Base-by-base conservation (phyloP, 2,797 vertebrate genomes). In the Enteromius viviparus region DNA sequence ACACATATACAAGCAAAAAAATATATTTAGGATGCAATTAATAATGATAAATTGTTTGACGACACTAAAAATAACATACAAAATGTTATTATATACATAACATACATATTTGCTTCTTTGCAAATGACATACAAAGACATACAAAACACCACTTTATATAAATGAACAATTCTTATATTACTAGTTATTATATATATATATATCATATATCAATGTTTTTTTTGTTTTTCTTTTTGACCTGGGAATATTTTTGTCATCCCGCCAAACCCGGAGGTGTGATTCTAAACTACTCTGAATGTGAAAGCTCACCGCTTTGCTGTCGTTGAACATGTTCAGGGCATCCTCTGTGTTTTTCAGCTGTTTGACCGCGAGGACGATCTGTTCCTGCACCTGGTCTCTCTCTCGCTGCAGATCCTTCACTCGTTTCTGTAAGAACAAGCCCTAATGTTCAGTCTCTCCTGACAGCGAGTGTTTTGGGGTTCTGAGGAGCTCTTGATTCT, bases 291-390 rank as follows among this genome's bases (percentile, higher is more conserved):
- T 15, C 1, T 12, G 12, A 0, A 3, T 10, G 6, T 42, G 21
- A 60, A 62, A 66, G 34, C 80, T 21, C 95, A 98, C 98, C 95
- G 87, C 95, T 93, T 97, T 97, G 89, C 93, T 97, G 86, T 94
- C 93, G 0, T 88, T 88, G 75, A 99, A 89, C 88, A 88, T 92
- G 71, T 94, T 90, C 68, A 95, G 86, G 65, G 92, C 81, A 34
- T 91, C 90, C 9, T 93, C 91, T 0, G 96, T 94, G 87, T 96
- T 94, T 6, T 89, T 87, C 81, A 99, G 90, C 71, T 96, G 95
- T 3, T 92, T 83, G 42, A 93, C 90, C 1, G 96, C 96, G 51
- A 93, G 85, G 47, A 47, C 86, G 49, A 99, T 93, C 87, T 94
- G 91, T 83, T 78, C 90, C 80, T 89, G 84, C 26, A 98, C 93